Conservation (phyloP, 2,113 vertebrate species). For the Tragelaphus strepsiceros region DNA sequence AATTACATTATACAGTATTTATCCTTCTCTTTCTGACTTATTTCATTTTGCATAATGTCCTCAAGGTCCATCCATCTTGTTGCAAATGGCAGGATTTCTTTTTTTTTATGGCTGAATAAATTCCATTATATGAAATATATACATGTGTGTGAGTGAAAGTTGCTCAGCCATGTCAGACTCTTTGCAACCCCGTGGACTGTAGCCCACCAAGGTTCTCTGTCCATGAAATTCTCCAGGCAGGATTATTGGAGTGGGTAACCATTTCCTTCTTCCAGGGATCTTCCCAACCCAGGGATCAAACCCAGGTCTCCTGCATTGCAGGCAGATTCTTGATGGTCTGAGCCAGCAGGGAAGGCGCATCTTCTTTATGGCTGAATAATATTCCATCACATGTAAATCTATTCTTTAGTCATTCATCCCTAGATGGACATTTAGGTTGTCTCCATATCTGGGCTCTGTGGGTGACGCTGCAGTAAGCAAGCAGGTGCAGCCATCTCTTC, state of each 20-base stretch:
- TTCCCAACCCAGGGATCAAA: background rate
- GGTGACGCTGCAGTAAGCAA: background rate
- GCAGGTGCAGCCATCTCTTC: background rate
- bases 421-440: background rate
- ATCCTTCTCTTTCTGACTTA: background rate
- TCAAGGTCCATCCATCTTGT: background rate
- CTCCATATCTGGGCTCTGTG: background rate
- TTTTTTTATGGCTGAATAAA: background rate
- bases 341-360: background rate
- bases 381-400: background rate
- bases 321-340: background rate
- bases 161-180: background rate
- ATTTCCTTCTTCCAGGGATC: background rate
- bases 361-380: background rate
- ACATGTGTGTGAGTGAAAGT: background rate
- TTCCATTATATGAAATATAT: background rate
- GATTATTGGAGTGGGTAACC: background rate
- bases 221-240: background rate
- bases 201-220: background rate
- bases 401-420: background rate
- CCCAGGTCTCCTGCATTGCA: background rate
- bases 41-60: background rate
- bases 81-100: background rate
- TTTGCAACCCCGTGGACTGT: background rate
- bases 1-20: background rate